Conservation (phyloP, 2,797 vertebrate species). For the Capromys pilorides region DNA sequence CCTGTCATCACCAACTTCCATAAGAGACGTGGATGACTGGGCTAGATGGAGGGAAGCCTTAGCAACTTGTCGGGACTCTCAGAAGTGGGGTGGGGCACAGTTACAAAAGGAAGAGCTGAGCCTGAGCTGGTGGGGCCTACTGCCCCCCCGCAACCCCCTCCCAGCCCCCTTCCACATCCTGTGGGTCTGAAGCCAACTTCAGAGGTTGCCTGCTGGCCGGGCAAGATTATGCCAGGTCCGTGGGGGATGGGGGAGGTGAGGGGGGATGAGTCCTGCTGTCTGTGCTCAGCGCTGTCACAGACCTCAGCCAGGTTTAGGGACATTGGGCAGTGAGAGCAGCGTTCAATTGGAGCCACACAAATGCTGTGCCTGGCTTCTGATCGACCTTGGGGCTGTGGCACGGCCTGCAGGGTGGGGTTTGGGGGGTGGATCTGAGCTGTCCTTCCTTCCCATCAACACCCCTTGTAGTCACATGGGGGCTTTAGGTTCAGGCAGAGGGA, state of each 20-base stretch:
- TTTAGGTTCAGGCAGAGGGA: not conserved
- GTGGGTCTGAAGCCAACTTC: not conserved
- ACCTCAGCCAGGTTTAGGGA: not conserved
- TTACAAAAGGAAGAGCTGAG: not conserved
- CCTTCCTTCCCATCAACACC: not conserved
- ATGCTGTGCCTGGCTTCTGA: not conserved
- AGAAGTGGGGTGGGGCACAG: slow-evolving; percentile 41
- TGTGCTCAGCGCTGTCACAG: not conserved
- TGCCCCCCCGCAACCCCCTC: not conserved
- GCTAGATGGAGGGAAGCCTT: not conserved
- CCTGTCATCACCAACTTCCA: not conserved
- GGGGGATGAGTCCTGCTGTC: not conserved
- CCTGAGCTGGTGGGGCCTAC: slow-evolving; percentile 7
- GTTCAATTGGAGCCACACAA: not conserved
- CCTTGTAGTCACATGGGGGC: not conserved
- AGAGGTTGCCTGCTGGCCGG: not conserved
- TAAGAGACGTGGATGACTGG: not conserved
- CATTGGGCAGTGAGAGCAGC: not conserved
- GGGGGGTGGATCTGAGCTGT: no score
- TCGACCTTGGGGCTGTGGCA: rapidly evolving
- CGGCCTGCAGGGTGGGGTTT: not conserved
- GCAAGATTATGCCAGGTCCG: not conserved
- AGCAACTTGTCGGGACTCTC: slow-evolving; percentile 10
- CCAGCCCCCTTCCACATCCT: slow-evolving; percentile 35
- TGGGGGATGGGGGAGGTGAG: no score